Evolutionary conservation across 2,888 invertebrate genomes (phyloP), one percentile per base, ranked within the genome.

Genomic region (Drosophila tripunctata): DNA sequence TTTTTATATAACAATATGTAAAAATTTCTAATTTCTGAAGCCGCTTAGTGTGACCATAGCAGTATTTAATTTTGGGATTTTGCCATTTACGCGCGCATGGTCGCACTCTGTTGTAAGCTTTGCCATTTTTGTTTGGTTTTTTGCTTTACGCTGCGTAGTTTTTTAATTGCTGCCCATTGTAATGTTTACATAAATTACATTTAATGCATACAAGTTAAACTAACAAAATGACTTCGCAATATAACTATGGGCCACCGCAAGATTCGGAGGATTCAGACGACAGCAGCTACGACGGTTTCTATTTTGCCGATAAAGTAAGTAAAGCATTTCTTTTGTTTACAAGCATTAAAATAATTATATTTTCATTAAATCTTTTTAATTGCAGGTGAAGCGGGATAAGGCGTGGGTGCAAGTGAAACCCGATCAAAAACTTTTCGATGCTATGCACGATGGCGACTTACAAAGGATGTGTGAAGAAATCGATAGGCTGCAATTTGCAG

Each of bases 191-290:
- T 15, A 8, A 1, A 40, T 45, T 60, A 21, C 21, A 43, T 52
- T 40, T n/a, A 12, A 38, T 33, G 43, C 5, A 7, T 4, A 10
- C 7, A n/a, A 50, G 6, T 21, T 0, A 33, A 24, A 10, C n/a
- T 4, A 36, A 14, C 4, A 70, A 15, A 61, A 88, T 75, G 72
- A 21, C 44, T 12, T 40, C 22, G 6, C 31, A 41, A 6, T 17
- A 14, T 27, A 6, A 8, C 1, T 90, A 88, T 44, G 67, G 90
- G 0, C 82, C 85, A 21, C 91, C 90, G 21, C 78, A 78, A 12
- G 80, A 85, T 21, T 80, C 87, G 0, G 90, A 90, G 57, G 90
- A 90, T 61, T 90, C 91, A 0, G 90, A 91, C 15, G 89, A 83
- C 43, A 73, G 77, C 24, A 75, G 80, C 65, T 91, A 91, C 48